A percentile compares a stretch with the other conserved stretches of the same genome.
Evolutionary conservation across 2,888 invertebrate species (phyloP).

Genomic region (Parnassius glacialis): DNA sequence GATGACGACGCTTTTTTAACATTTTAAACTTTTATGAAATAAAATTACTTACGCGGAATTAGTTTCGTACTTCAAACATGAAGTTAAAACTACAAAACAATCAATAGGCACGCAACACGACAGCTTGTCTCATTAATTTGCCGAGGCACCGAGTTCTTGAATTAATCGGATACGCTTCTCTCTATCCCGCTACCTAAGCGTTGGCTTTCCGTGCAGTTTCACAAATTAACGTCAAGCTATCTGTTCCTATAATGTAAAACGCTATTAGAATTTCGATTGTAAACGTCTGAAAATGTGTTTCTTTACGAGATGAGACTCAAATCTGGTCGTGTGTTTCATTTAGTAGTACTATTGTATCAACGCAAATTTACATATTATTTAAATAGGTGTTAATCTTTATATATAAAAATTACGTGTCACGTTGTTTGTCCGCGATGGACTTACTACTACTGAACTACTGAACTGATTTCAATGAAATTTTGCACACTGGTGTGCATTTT

Average conservation of each 20-base stretch:
- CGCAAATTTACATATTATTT: too few relatives aligned
- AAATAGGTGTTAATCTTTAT: too few relatives aligned
- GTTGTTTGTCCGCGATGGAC: too few relatives aligned
- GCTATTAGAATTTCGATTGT: conserved; percentile 22
- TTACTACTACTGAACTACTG: too few relatives aligned
- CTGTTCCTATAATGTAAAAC: conserved; percentile 54
- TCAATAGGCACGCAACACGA: conserved; percentile 57
- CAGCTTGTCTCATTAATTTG: conserved; percentile 61
- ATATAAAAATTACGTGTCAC: too few relatives aligned
- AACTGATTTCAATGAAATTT: too few relatives aligned
- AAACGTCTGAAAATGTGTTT: conserved; percentile 15
- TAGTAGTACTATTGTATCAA: too few relatives aligned
- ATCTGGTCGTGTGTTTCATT: too few relatives aligned
- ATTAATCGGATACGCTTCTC: conserved; percentile 63
- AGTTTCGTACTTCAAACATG: conserved; percentile 14
- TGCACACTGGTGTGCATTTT: too few relatives aligned
- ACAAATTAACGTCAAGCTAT: conserved; percentile 67
- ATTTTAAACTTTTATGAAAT: not conserved
- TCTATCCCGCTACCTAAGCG: conserved; percentile 55
- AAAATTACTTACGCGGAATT: conserved; percentile 10
- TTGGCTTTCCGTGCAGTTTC: conserved; percentile 69
- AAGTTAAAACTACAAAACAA: conserved; percentile 37
- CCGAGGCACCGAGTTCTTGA: conserved; percentile 64
- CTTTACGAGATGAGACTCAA: not conserved
- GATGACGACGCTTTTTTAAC: too few relatives aligned